These are phyloP conservation scores for Heteromormyrus szaboi DNA, from an alignment of 2,797 vertebrate genomes.

Conservation along the genomic window DNA sequence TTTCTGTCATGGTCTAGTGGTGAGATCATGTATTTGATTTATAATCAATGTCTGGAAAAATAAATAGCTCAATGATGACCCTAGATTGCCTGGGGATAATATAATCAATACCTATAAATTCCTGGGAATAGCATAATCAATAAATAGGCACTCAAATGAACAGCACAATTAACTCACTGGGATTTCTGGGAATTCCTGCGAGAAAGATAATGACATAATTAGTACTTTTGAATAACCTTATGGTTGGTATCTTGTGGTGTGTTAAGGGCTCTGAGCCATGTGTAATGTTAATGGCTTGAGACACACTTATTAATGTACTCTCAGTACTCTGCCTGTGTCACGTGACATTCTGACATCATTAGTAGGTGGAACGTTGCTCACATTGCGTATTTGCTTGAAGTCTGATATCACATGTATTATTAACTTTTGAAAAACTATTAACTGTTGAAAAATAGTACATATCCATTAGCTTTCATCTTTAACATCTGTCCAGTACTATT, in stretches of 20 bases:
- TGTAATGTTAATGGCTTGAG: constrained; percentile 35
- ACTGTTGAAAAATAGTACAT: background rate
- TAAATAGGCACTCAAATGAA: background rate
- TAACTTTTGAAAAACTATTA: background rate
- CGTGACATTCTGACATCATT: constrained; percentile 40
- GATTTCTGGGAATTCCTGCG: background rate
- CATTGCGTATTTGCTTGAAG: background rate
- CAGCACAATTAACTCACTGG: background rate
- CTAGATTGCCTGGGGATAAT: background rate
- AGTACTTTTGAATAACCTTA: background rate
- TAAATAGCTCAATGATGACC: background rate
- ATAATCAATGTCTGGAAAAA: constrained; percentile 27
- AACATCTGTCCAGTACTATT: background rate
- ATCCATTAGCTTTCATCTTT: background rate
- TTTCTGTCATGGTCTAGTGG: background rate
- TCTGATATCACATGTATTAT: background rate
- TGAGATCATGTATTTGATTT: background rate
- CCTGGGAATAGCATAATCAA: background rate
- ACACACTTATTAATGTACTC: constrained; percentile 58
- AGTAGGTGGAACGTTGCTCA: constrained; percentile 32
- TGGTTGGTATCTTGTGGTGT: constrained; percentile 14
- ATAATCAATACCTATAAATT: background rate
- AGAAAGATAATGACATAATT: background rate
- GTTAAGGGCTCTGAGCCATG: constrained; percentile 38
- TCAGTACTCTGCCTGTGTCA: constrained; percentile 42